phyloP scores from a whole-genome alignment of 2,797 vertebrate genomes.

The Peromyscus eremicus region DNA sequence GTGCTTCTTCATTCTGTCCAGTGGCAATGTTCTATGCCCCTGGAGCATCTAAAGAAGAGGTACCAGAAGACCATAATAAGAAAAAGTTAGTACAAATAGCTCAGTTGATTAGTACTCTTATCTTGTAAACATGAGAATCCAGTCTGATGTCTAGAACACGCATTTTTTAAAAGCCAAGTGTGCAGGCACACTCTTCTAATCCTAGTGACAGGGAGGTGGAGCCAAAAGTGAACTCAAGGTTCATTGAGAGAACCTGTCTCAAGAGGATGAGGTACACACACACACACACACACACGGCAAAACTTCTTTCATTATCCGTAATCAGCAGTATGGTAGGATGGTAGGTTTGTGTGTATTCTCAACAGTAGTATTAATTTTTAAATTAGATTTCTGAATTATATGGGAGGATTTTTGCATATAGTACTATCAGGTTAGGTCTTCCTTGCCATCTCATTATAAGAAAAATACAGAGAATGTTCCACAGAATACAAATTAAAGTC shows the following conservation, averaged over 20 bases:
- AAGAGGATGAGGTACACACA: background rate
- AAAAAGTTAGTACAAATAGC: background rate
- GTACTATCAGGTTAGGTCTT: background rate
- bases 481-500: background rate
- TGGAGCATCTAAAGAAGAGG: background rate
- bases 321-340: background rate
- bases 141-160: background rate
- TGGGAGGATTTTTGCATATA: background rate
- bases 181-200: background rate
- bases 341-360: background rate
- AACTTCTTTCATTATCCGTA: background rate
- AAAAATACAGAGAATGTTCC: background rate
- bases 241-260: background rate
- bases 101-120: background rate
- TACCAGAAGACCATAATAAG: background rate
- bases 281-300: background rate
- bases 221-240: background rate
- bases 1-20: background rate
- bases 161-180: background rate
- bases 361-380: background rate
- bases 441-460: background rate
- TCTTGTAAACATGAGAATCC: background rate
- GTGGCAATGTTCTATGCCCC: background rate
- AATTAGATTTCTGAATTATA: background rate
- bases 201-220: too few species aligned